Base-by-base conservation (phyloP, 2,888 invertebrate genomes). In the Ophion obscuratus region DNA sequence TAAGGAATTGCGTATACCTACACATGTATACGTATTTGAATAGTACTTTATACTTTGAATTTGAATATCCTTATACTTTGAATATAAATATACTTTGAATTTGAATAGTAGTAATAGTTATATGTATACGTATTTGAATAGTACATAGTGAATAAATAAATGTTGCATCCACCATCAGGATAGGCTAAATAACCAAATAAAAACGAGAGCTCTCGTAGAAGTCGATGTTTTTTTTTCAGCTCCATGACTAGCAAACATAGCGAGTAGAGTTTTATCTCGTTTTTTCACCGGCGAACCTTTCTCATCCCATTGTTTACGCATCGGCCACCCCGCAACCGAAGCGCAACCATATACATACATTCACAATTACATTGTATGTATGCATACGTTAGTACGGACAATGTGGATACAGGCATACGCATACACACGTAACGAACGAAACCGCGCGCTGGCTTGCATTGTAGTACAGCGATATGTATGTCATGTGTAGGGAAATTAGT, bases 221-320 rank as follows among this genome's bases (percentile, higher is more conserved):
- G 9, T 61, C 11, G 11, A 44, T 40, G n/a, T 44, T 14, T 36
- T 73, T 73, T 53, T 53, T 68, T 61, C 40, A n/a, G 53, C 57
- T 17, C 44, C 47, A 61, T 62, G 73, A 53, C 40, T 61, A 24
- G 61, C 62, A 14, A 62, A 24, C 14, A 40, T 2, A 27, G 44
- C 11, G 5, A n/a, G 24, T 24, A 24, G 24, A 24, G n/a, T 44
- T 24, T 74, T 44, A 62, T 62, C 67, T 31, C 5, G 17, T 1
- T 11, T n/a, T 20, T 27, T 9, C 20, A 66, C 24, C 14, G 36
- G 10, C 73, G 17, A 73, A 61, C 76, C 67, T 73, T 73, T 81
- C 40, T 62, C 62, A 67, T 62, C 57, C 53, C 73, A 73, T 78
- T 84, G 84, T 84, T 84, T 77, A 81, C 73, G 81, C 77, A 77